These are phyloP conservation scores for Pollicipes pollicipes DNA, from an alignment of 1,140 invertebrate species.

Conservation along the genomic window DNA sequence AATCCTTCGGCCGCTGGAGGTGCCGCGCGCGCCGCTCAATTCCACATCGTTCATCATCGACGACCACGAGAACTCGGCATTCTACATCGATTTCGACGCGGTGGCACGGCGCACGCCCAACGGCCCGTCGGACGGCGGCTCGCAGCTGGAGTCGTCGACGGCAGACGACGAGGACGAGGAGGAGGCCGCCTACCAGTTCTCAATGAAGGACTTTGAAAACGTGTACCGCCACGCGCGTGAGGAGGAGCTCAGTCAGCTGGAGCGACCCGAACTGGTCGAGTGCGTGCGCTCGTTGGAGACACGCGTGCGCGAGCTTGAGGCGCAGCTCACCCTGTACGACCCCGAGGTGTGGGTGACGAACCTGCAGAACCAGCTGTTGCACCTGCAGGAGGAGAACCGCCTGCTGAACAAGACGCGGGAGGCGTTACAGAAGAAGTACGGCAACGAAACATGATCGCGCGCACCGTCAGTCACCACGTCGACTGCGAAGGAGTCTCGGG, in stretches of 20 bases:
- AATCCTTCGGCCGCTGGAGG: constrained; percentile 21
- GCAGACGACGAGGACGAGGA: constrained; percentile 13
- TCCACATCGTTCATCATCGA: constrained; percentile 27
- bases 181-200: constrained; percentile 17
- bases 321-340: constrained; percentile 13
- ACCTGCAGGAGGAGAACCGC: constrained; percentile 19
- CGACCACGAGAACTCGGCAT: constrained; percentile 22
- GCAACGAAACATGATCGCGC: too few species aligned
- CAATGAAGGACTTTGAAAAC: constrained; percentile 24
- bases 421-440: not conserved
- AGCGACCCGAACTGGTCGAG: constrained; percentile 15
- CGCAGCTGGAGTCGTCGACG: not conserved
- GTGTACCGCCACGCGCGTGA: constrained; percentile 20
- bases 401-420: constrained; percentile 3
- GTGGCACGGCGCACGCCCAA: constrained; percentile 13
- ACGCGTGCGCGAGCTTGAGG: constrained; percentile 14
- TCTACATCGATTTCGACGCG: constrained; percentile 21
- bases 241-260: constrained; percentile 21
- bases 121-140: constrained; percentile 5
- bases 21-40: constrained; percentile 26
- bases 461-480: too few species aligned
- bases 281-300: constrained; percentile 13
- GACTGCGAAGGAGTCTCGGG: too few species aligned
- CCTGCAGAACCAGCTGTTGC: constrained; percentile 17
- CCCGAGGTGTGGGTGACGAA: constrained; percentile 15